Evolutionary conservation across 2,888 invertebrate species (phyloP).

Genomic region (Stenodema calcarata): DNA sequence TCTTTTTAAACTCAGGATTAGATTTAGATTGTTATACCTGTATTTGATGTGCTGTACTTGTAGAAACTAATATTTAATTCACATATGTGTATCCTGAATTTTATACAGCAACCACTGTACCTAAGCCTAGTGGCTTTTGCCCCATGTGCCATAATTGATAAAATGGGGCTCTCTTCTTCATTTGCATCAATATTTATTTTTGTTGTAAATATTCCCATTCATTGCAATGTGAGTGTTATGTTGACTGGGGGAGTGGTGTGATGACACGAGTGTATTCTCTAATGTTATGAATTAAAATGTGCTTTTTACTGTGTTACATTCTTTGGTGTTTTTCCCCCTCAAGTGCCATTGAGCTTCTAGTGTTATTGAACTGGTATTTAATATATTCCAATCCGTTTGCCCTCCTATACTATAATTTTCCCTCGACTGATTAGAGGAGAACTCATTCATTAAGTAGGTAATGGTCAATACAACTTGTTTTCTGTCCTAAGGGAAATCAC

Average conservation of each 20-base stretch:
- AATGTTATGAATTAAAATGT: constrained; percentile 43
- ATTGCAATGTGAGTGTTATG: constrained; percentile 4
- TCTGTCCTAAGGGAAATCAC: too few relatives aligned
- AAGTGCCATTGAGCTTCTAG: background rate
- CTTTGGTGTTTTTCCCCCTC: background rate
- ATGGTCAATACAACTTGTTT: too few relatives aligned
- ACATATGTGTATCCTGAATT: constrained; percentile 32
- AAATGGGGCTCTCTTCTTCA: constrained; percentile 8
- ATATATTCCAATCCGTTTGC: too few relatives aligned
- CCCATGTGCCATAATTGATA: constrained; percentile 50
- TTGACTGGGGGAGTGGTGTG: constrained; percentile 35
- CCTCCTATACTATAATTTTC: too few relatives aligned
- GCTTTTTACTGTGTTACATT: constrained; percentile 45
- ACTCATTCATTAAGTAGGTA: too few relatives aligned
- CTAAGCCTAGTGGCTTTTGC: constrained; percentile 35
- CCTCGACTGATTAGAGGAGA: too few relatives aligned
- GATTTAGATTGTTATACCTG: background rate
- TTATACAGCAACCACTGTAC: constrained; percentile 17
- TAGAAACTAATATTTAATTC: constrained; percentile 30
- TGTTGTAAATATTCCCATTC: constrained; percentile 39
- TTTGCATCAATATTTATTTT: constrained; percentile 34
- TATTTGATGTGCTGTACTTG: constrained; percentile 15
- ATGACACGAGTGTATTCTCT: constrained; percentile 36
- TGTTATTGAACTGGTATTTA: too few relatives aligned
- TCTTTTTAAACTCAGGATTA: constrained; percentile 16